A percentile compares a stretch with the other conserved stretches of the same genome.
These are phyloP conservation scores for Sebastes glaucus DNA, from an alignment of 2,797 vertebrate species.

Conservation along the genomic window DNA sequence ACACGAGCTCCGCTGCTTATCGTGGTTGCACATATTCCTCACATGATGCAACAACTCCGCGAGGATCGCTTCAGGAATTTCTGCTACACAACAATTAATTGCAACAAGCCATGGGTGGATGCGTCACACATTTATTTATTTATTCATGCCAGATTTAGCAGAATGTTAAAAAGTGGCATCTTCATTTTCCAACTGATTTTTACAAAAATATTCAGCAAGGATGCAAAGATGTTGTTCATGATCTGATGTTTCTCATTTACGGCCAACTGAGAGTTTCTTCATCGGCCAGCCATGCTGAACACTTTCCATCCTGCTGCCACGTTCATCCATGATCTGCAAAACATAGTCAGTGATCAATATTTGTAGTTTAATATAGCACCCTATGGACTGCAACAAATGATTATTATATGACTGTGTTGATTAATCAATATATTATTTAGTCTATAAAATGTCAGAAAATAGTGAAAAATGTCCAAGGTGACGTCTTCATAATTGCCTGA, in stretches of 20 bases:
- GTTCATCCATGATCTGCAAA: conserved; percentile 53
- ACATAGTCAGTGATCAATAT: conserved; percentile 32
- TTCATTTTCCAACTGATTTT: conserved; percentile 8
- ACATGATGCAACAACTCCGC: background rate
- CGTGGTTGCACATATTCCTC: conserved; percentile 15
- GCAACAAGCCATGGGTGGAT: conserved; percentile 21
- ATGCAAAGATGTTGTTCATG: background rate
- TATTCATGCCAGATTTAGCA: conserved; percentile 25
- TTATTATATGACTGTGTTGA: background rate
- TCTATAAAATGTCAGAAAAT: background rate
- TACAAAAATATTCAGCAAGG: background rate
- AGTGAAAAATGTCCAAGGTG: background rate
- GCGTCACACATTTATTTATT: conserved; percentile 50
- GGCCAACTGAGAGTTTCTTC: conserved; percentile 1
- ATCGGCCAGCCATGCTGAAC: background rate
- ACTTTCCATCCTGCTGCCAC: background rate
- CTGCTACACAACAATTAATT: conserved; percentile 33
- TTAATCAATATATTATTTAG: background rate
- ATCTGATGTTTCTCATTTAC: background rate
- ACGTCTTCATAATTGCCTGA: background rate
- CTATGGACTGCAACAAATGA: background rate
- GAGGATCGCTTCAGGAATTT: conserved; percentile 30
- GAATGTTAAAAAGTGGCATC: conserved; percentile 2
- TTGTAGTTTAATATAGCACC: background rate
- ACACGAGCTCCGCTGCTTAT: conserved; percentile 28